phyloP scores from a whole-genome alignment of 2,888 invertebrate species.

The Liopterus haemorrhoidalis region DNA sequence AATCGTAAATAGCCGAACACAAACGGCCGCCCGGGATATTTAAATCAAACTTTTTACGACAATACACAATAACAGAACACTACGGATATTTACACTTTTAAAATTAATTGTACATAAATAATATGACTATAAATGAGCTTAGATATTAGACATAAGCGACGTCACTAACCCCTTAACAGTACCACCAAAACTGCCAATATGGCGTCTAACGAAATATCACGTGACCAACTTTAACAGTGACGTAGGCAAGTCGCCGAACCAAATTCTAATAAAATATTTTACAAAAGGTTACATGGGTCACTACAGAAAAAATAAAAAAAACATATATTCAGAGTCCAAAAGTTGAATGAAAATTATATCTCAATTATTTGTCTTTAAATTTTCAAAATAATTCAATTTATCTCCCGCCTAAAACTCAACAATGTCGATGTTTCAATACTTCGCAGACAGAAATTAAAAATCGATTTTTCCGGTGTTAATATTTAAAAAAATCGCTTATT shows the following conservation, averaged over 20 bases:
- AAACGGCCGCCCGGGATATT: slow-evolving; percentile 43
- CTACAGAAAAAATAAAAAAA: too few relatives aligned
- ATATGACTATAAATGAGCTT: slow-evolving; percentile 13
- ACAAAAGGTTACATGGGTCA: too few relatives aligned
- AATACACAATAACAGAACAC: slow-evolving; percentile 15
- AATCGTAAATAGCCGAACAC: slow-evolving; percentile 47
- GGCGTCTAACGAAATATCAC: slow-evolving; percentile 54
- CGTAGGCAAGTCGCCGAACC: slow-evolving; percentile 41
- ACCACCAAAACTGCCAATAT: slow-evolving; percentile 52
- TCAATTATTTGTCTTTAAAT: too few relatives aligned
- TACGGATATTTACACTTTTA: slow-evolving; percentile 6
- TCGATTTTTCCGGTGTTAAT: too few relatives aligned
- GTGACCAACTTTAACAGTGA: slow-evolving; percentile 50
- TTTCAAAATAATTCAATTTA: too few relatives aligned
- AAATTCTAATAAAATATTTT: slow-evolving; percentile 20
- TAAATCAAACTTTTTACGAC: slow-evolving; percentile 37
- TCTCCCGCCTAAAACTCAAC: too few relatives aligned
- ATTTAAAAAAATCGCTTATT: too few relatives aligned
- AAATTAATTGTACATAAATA: slow-evolving; percentile 13
- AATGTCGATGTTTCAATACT: too few relatives aligned
- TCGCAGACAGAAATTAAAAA: too few relatives aligned
- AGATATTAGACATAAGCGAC: slow-evolving; percentile 37
- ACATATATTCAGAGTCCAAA: too few relatives aligned
- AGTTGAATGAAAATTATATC: too few relatives aligned
- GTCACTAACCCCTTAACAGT: slow-evolving; percentile 48